Percentiles rank a stretch among this genome's conserved stretches.
Evolutionary conservation across 2,888 invertebrate genomes (phyloP).

Genomic region (Cerastis rubricosa): DNA sequence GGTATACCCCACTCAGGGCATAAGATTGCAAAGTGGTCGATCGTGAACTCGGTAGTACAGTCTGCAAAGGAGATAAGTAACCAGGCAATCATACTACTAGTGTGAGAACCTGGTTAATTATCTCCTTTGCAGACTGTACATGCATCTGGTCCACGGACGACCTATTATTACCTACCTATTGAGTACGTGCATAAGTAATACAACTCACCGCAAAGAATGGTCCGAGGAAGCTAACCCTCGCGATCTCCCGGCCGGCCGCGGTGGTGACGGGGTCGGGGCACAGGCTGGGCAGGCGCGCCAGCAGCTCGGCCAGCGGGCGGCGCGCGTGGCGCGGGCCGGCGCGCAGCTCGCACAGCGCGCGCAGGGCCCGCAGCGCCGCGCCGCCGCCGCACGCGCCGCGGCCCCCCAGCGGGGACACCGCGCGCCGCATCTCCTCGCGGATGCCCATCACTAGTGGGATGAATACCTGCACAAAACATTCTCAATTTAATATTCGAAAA

Average conservation of each 20-base stretch:
- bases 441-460: slow-evolving; percentile 85
- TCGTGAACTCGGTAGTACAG: no score
- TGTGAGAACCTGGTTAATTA: no score
- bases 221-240: slow-evolving; percentile 96
- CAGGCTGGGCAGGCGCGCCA: slow-evolving; percentile 87
- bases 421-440: slow-evolving; percentile 92
- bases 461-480: slow-evolving; percentile 80
- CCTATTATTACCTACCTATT: no score
- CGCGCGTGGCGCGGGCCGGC: slow-evolving; percentile 91
- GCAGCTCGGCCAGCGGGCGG: slow-evolving; percentile 93
- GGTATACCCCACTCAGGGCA: no score
- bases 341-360: slow-evolving; percentile 95
- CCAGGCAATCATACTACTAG: no score
- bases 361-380: slow-evolving; percentile 93
- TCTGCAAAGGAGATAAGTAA: no score
- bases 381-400: slow-evolving; percentile 92
- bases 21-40: no score
- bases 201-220: slow-evolving; percentile 95
- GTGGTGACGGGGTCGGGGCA: slow-evolving; percentile 94
- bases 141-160: neutral
- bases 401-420: slow-evolving; percentile 93
- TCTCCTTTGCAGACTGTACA: no score
- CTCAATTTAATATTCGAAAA: neutral
- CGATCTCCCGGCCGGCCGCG: slow-evolving; percentile 96
- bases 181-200: neutral